A percentile compares a stretch with the other conserved stretches of the same genome.
These are phyloP conservation scores for Drosophila fungiperda DNA, from an alignment of 2,888 invertebrate genomes.

Conservation along the genomic window DNA sequence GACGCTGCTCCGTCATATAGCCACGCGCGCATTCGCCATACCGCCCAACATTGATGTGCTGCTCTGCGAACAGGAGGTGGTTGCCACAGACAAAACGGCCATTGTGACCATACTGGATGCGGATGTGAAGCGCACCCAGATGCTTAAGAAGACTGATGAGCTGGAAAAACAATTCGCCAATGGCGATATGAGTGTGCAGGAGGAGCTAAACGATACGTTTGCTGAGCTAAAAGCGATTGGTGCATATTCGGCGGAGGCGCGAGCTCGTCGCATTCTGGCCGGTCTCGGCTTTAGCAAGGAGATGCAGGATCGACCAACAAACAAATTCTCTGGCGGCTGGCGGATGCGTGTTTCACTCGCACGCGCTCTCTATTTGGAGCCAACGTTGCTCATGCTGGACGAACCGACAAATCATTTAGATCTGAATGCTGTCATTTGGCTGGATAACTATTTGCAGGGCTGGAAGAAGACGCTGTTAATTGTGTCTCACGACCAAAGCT, in stretches of 20 bases:
- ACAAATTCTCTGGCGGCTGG: constrained; percentile 98
- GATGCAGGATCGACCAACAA: constrained; percentile 96
- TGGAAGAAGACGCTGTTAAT: constrained; percentile 99
- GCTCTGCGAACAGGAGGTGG: constrained; percentile 99
- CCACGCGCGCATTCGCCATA: constrained; percentile 95
- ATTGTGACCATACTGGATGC: constrained; percentile 97
- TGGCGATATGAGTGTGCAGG: constrained; percentile 91
- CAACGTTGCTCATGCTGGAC: constrained; percentile 97
- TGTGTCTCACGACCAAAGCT: constrained; percentile 99
- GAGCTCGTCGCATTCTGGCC: constrained; percentile 97
- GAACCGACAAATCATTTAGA: constrained; percentile 99
- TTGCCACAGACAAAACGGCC: constrained; percentile 96
- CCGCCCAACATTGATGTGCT: constrained; percentile 98
- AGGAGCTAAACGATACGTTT: constrained; percentile 95
- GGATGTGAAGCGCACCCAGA: constrained; percentile 93
- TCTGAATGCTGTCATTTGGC: constrained; percentile 99
- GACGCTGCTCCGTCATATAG: constrained; percentile 96
- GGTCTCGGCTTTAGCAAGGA: constrained; percentile 97
- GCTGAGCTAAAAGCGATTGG: constrained; percentile 98
- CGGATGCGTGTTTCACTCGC: constrained; percentile 99
- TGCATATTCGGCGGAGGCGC: constrained; percentile 98
- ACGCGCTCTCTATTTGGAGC: constrained; percentile 97
- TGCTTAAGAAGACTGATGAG: constrained; percentile 93
- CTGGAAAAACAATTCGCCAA: constrained; percentile 91
- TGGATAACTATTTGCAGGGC: constrained; percentile 98